phyloP scores from a whole-genome alignment of 2,797 vertebrate species.

The Decapterus maruadsi region DNA sequence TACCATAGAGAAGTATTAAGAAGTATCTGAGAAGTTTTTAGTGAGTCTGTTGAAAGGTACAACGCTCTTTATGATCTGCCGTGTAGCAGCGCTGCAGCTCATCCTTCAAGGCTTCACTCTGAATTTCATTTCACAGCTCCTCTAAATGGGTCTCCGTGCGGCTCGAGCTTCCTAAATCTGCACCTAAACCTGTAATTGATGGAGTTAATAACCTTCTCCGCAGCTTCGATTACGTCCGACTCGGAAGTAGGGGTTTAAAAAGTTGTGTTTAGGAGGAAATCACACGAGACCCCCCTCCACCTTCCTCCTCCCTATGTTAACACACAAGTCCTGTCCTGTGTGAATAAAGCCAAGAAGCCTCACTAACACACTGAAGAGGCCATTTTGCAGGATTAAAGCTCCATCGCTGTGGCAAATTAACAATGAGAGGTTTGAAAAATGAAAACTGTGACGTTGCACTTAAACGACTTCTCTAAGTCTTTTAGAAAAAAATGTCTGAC shows the following conservation, averaged over 20 bases:
- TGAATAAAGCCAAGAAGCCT: background rate
- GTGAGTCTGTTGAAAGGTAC: background rate
- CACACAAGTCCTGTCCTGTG: background rate
- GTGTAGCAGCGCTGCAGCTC: background rate
- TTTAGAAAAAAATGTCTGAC: background rate
- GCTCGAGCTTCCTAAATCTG: background rate
- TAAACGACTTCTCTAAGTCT: constrained; percentile 5
- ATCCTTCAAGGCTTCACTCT: background rate
- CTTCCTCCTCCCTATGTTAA: background rate
- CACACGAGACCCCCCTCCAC: background rate
- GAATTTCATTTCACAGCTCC: background rate
- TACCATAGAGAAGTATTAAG: background rate
- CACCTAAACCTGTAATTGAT: background rate
- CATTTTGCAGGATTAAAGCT: background rate
- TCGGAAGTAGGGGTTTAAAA: background rate
- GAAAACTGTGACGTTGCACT: background rate
- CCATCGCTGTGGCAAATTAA: constrained; percentile 19
- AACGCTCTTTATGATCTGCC: background rate
- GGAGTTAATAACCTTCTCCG: background rate
- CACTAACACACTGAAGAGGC: background rate
- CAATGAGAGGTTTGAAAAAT: background rate
- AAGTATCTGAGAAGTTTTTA: background rate
- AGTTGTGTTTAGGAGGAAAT: background rate
- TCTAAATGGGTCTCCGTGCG: background rate
- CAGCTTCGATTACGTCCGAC: background rate